phyloP scores from a whole-genome alignment of 2,797 vertebrate species.

The Sardinella longiceps region DNA sequence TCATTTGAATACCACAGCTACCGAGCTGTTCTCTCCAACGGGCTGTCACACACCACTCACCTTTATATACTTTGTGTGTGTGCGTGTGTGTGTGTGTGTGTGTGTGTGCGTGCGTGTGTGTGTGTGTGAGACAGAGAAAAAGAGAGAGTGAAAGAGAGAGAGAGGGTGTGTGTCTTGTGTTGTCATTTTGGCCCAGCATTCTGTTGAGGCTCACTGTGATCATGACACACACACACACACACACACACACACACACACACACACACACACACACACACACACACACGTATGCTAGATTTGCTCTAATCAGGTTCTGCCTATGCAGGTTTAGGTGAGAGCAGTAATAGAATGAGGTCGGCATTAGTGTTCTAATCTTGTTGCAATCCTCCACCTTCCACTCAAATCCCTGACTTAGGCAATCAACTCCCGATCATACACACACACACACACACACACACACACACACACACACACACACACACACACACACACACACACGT shows the following conservation, averaged over 20 bases:
- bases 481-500: neutral
- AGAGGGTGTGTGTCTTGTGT: neutral
- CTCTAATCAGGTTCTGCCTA: neutral
- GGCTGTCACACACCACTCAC: neutral
- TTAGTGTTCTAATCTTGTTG: slow-evolving; percentile 34
- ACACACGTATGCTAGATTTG: slow-evolving; percentile 5
- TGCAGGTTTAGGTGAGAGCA: slow-evolving; percentile 23
- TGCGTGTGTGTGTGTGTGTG: slow-evolving; percentile 2
- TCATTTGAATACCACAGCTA: neutral
- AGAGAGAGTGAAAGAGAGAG: too few species aligned
- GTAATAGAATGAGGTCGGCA: slow-evolving; percentile 27
- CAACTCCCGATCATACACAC: slow-evolving; percentile 23
- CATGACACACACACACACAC: neutral
- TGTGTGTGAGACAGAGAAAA: slow-evolving; percentile 10
- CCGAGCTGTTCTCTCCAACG: neutral
- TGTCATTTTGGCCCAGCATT: neutral
- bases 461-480: neutral
- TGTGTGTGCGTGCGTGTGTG: slow-evolving; percentile 24
- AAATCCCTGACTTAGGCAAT: slow-evolving; percentile 35
- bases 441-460: neutral
- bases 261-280: neutral
- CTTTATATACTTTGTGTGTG: neutral
- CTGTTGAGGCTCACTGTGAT: neutral
- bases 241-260: slow-evolving; percentile 5
- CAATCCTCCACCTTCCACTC: slow-evolving; percentile 34